Base-by-base conservation (phyloP, 1,140 invertebrate species). In the Polypedilum vanderplanki region DNA sequence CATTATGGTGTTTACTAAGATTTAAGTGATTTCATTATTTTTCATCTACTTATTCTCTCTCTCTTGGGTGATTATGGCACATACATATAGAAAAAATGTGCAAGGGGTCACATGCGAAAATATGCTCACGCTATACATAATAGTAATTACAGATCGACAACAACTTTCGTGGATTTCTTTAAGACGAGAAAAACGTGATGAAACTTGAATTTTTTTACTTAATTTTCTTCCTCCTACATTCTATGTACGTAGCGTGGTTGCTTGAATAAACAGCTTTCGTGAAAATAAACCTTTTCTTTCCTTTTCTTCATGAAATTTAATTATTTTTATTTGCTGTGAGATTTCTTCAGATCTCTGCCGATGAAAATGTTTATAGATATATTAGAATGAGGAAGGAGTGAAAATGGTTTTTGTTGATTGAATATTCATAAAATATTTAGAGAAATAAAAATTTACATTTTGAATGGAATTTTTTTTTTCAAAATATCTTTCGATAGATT, bases 1-100 rank as follows among this genome's bases (percentile, higher is more conserved):
- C 65, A 70, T 70, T 70, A 70, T 70, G 65, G 18, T 70, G 65
- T 70, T 70, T 70, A 70, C 18, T 70, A 70, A 70, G 65, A 70
- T 70, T 70, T 70, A 70, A 70, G 65, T 70, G 65, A 70, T 70
- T 70, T 70, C 65, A 70, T 70, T 70, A 70, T 67, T 17, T 10
- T 46, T 46, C 41, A 57, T n/a, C 24, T 33, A n/a, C n/a, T n/a
- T n/a, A n/a, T n/a, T n/a, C n/a, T 5, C 24, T 33, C 46, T 57
- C 46, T 57, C 12, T 57, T 12, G 46, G 46, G 46, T 57, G 46
- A 57, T 57, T 57, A 57, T 57, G 46, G 15, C 24, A 33, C 24
- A 33, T 5, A 33, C n/a, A n/a, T n/a, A n/a, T n/a, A 33, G 5
- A 33, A 33, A 5, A 33, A 33, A 33, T 33, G 24, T 33, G 46